Evolutionary conservation across 2,113 vertebrate genomes (phyloP), one percentile per base, ranked within the genome.

Genomic region (Calypte anna): DNA sequence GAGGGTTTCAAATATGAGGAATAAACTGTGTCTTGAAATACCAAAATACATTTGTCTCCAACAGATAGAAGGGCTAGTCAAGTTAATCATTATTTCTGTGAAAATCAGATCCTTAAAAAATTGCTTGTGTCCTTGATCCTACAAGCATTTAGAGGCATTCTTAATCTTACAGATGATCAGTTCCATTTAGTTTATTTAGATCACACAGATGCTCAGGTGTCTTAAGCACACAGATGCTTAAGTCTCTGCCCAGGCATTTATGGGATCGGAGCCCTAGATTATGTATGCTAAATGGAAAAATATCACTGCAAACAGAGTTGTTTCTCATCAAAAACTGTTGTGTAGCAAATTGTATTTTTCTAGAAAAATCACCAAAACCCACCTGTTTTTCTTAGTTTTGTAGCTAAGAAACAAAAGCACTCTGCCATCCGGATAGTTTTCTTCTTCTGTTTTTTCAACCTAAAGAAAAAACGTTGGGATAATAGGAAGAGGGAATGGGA

Each of bases 121-220:
- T 83, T 44, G 16, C 69, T 76, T 30, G 23, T 94, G 68, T 82
- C 89, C 82, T 89, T 95, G 70, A 82, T 91, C 63, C 78, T 91
- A 16, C 54, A 82, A 55, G 28, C 51, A 67, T 68, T 87, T 82
- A 67, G 66, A 78, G 31, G 22, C 68, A 36, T 86, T 69, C 31
- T 77, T 92, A 90, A 67, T 90, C 89, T 88, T 88, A 57, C 21
- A 53, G 31, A 38, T 28, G 36, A 75, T 88, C 62, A 38, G 20
- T 81, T 88, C 55, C 44, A 70, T 76, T 92, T 70, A 76, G 55
- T 70, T 86, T 78, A 25, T 87, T 91, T 92, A 70, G 63, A 36
- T 59, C 7, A 1, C 51, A 70, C 48, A 57, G 55, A 67, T 68
- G 75, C 63, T 94, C 75, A 95, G 33, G 33, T 33, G 33, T 33